A percentile compares a stretch with the other conserved stretches of the same genome.
Conservation (phyloP, 30 jellyfish, hydroid and myxozoan species). For the Turritopsis dohrnii region DNA sequence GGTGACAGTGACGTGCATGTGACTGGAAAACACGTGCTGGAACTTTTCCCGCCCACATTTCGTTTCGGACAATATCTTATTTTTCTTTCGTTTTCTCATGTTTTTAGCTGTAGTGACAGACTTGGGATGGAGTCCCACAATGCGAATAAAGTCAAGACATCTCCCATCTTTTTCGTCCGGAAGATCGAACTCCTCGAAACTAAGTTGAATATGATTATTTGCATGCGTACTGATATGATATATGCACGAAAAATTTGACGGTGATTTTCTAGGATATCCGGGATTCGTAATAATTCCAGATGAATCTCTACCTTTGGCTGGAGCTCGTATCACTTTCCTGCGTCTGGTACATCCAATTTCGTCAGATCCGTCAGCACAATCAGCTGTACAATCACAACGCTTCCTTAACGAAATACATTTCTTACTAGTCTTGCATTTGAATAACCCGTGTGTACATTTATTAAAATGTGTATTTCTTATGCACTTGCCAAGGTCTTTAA, state of each 20-base stretch:
- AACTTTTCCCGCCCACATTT: constrained; percentile 1
- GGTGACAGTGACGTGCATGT: neutral
- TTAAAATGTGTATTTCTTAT: neutral
- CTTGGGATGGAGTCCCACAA: constrained; percentile 1
- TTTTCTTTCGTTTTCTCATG: neutral
- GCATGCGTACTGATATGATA: constrained; percentile 12
- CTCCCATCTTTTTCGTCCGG: neutral
- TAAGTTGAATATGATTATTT: neutral
- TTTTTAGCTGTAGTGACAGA: neutral
- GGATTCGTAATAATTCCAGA: constrained; percentile 31
- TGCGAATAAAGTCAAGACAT: constrained; percentile 12
- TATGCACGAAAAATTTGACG: constrained; percentile 14
- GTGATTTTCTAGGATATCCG: constrained; percentile 20
- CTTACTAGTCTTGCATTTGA: constrained; percentile 11
- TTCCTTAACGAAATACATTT: constrained; percentile 15
- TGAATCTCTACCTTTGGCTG: constrained; percentile 17
- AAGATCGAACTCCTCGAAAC: constrained; percentile 28
- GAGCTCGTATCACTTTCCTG: constrained; percentile 9
- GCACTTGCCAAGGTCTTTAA: constrained; percentile 21
- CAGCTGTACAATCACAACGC: constrained; percentile 21
- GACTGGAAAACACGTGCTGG: constrained; percentile 12
- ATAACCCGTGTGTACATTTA: constrained; percentile 13
- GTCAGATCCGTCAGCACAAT: constrained; percentile 35
- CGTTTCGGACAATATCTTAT: neutral
- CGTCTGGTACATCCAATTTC: constrained; percentile 20